Evolutionary conservation across 2,113 vertebrate genomes (phyloP).

Genomic region (Tympanuchus pallidicinctus): DNA sequence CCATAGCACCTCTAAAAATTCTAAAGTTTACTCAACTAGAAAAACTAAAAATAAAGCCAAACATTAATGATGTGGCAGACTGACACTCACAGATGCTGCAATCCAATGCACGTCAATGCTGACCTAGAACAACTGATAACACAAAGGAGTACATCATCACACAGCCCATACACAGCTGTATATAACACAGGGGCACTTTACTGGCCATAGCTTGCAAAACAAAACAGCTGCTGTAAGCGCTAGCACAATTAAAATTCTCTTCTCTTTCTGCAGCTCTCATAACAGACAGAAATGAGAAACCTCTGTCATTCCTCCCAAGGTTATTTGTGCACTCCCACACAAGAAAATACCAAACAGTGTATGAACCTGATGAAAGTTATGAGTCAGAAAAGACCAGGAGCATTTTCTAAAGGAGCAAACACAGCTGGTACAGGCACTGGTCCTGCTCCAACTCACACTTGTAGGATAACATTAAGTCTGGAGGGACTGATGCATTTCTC

Average conservation of each 20-base stretch:
- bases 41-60: constrained; percentile 49
- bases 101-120: constrained; percentile 18
- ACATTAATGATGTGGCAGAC: neutral
- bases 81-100: constrained; percentile 36
- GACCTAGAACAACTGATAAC: constrained; percentile 30
- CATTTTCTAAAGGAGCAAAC: neutral
- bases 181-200: neutral
- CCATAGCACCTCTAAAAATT: constrained; percentile 2
- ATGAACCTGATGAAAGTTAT: neutral
- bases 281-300: neutral
- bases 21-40: neutral
- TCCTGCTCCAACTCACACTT: neutral
- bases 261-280: neutral
- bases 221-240: neutral
- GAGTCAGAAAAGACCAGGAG: neutral
- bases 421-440: neutral
- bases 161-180: neutral
- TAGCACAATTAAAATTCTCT: neutral
- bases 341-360: neutral
- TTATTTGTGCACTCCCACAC: neutral
- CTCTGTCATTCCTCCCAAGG: neutral
- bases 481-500: neutral
- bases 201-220: neutral
- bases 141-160: neutral
- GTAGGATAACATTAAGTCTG: neutral